Evolutionary conservation across 2,113 vertebrate species (phyloP), one percentile per base, ranked within the genome.

Genomic region (Lagopus muta): DNA sequence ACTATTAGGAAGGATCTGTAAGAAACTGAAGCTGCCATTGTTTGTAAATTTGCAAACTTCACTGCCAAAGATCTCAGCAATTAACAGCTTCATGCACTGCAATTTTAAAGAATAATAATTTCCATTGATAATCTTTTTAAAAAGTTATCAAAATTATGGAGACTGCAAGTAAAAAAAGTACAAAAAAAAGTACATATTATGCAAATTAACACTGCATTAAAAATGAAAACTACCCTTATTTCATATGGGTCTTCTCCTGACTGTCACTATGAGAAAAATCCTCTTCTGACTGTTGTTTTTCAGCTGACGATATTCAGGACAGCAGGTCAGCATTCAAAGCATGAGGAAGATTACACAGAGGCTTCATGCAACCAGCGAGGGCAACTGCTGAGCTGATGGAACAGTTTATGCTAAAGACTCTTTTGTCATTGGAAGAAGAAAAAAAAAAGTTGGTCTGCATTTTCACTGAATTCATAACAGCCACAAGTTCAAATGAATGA

Each of bases 31-130:
- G 85, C 36, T 89, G 64, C 32, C 70, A 36, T 70, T 10, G 5
- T 50, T 66, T 74, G 82, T 30, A 86, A 91, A 91, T 84, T 71
- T 88, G 71, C 55, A 90, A 90, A 65, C 55, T 66, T 83, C n/a
- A 30, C 17, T 34, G 36, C 47, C 42, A 40, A 88, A 86, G 66
- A 65, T 47, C 62, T 88, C 42, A 83, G 83, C 57, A 77, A 66
- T 88, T 89, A 90, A 67, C 54, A 73, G 47, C 55, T 75, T 67
- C 17, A 43, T 40, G 22, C n/a, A 13, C 52, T 78, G 38, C n/a
- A 90, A 62, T 54, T 40, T 58, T 82, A 73, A 70, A 72, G 16
- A 94, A 55, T 25, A 75, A 70, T 8, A 3, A 2, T 64, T 71
- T 76, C 65, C 38, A 71, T 3, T 60, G 36, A n/a, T 36, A 86